These are phyloP conservation scores for Sebastes steindachneri DNA, from an alignment of 2,797 vertebrate species.

Conservation along the genomic window DNA sequence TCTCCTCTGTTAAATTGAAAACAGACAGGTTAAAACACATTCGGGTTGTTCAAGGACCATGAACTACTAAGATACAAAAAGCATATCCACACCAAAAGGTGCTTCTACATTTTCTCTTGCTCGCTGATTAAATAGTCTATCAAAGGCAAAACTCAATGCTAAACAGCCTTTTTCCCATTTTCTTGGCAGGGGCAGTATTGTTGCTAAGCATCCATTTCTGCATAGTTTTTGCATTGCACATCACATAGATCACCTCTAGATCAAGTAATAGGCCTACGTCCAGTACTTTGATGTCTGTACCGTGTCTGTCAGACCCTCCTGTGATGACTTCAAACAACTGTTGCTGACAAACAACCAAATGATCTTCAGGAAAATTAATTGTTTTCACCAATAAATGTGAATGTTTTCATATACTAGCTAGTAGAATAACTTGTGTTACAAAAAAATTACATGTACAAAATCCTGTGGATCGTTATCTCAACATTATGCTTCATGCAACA, in stretches of 20 bases:
- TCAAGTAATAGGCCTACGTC: neutral
- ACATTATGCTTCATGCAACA: neutral
- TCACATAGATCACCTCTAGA: conserved; percentile 1
- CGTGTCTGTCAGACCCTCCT: neutral
- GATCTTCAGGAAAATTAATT: neutral
- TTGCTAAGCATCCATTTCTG: conserved; percentile 22
- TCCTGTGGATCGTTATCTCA: neutral
- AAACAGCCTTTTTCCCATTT: neutral
- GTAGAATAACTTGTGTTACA: neutral
- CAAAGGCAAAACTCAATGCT: neutral
- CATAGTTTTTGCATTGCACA: neutral
- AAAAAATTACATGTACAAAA: neutral
- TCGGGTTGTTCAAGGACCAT: neutral
- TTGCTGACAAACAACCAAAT: neutral
- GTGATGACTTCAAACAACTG: neutral
- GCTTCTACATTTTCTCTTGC: neutral
- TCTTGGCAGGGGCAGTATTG: neutral
- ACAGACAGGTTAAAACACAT: neutral
- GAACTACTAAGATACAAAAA: neutral
- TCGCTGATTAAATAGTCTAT: conserved; percentile 13
- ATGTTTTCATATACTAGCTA: neutral
- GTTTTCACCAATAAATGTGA: neutral
- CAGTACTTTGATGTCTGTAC: neutral
- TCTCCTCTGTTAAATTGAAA: neutral
- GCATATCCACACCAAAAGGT: neutral